A percentile compares a stretch with the other conserved stretches of the same genome.
phyloP scores from a whole-genome alignment of 53 echinoderm and acorn worm species.

The Henricia sp. region DNA sequence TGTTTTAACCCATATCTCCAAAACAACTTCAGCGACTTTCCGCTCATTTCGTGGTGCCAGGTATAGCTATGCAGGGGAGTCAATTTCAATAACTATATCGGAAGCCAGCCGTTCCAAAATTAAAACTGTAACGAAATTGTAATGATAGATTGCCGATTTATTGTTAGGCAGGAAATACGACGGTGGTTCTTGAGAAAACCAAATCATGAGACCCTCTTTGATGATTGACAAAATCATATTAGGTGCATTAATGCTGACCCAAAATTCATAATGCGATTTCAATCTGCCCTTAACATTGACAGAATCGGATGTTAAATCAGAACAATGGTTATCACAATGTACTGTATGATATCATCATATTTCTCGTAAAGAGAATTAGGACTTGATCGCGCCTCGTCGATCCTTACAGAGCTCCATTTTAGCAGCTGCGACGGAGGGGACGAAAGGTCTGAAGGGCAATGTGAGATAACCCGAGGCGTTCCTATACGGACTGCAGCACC shows the following conservation, averaged over 20 bases:
- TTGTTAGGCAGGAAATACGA: background rate
- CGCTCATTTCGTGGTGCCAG: too few relatives aligned
- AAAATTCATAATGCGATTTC: background rate
- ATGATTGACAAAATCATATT: constrained; percentile 3
- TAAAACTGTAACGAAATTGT: background rate
- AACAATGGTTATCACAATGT: too few relatives aligned
- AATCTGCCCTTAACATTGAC: constrained; percentile 25
- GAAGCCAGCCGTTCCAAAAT: constrained; percentile 1
- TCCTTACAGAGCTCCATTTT: too few relatives aligned
- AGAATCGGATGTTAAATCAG: background rate
- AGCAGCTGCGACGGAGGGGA: too few relatives aligned
- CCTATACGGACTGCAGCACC: too few relatives aligned
- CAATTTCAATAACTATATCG: background rate
- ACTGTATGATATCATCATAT: too few relatives aligned
- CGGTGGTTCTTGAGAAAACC: background rate
- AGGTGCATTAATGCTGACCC: background rate
- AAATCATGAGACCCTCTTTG: background rate
- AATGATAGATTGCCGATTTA: background rate
- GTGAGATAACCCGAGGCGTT: too few relatives aligned
- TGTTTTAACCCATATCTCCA: too few relatives aligned
- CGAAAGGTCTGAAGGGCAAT: too few relatives aligned
- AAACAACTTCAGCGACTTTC: too few relatives aligned
- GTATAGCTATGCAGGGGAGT: background rate
- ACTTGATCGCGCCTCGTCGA: too few relatives aligned
- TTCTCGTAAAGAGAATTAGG: too few relatives aligned